Percentiles rank a stretch among this genome's conserved stretches.
These are phyloP conservation scores for Amphiprion clarkii DNA, from an alignment of 2,797 vertebrate genomes.

Conservation along the genomic window DNA sequence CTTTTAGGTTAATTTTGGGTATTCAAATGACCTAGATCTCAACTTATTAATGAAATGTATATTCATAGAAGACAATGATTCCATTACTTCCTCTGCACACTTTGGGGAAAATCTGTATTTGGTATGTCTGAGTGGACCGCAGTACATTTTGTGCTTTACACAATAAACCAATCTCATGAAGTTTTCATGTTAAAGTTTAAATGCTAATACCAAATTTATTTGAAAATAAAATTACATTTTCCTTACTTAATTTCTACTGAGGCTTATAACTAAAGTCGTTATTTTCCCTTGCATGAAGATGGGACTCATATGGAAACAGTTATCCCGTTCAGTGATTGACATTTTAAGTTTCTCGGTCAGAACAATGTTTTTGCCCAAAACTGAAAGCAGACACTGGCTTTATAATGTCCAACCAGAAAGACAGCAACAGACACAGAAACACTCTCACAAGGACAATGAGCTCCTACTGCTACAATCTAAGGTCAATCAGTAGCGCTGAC, in stretches of 20 bases:
- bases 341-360: slow-evolving; percentile 22
- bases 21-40: slow-evolving; percentile 82
- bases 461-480: slow-evolving; percentile 59
- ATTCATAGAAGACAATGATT: slow-evolving; percentile 77
- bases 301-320: slow-evolving; percentile 16
- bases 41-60: slow-evolving; percentile 78
- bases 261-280: neutral
- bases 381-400: slow-evolving; percentile 34
- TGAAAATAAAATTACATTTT: neutral
- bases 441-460: slow-evolving; percentile 40
- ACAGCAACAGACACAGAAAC: slow-evolving; percentile 35
- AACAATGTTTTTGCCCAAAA: slow-evolving; percentile 33
- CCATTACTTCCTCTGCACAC: slow-evolving; percentile 40
- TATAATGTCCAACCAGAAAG: slow-evolving; percentile 19
- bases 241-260: slow-evolving; percentile 7
- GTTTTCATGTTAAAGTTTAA: neutral
- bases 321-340: slow-evolving; percentile 29
- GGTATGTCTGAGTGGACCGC: slow-evolving; percentile 11
- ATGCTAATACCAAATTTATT: neutral
- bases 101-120: slow-evolving; percentile 45
- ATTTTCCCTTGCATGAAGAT: neutral
- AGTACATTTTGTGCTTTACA: neutral
- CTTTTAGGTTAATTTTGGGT: slow-evolving; percentile 80
- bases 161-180: neutral
- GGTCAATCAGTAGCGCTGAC: slow-evolving; percentile 70